These are phyloP conservation scores for Eumerus sabulonum DNA, from an alignment of 2,888 invertebrate species.

Conservation along the genomic window DNA sequence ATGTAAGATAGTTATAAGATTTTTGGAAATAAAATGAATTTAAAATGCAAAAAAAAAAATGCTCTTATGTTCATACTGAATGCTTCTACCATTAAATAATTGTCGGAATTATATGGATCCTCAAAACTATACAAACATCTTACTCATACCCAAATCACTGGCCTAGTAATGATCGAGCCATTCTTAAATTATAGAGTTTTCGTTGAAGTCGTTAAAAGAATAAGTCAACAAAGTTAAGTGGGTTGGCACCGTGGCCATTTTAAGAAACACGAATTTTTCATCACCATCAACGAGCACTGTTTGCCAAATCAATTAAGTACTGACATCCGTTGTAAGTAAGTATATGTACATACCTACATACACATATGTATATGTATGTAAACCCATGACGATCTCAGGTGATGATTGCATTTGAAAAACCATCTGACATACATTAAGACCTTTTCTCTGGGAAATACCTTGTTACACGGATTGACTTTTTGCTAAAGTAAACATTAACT, in stretches of 20 bases:
- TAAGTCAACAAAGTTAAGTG: constrained; percentile 51
- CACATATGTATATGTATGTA: too few species aligned
- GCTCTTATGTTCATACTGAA: too few species aligned
- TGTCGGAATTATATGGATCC: too few species aligned
- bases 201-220: constrained; percentile 28
- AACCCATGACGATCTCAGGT: constrained; percentile 43
- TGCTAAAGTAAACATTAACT: constrained; percentile 45
- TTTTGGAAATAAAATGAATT: too few species aligned
- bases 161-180: not conserved
- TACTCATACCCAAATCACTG: too few species aligned
- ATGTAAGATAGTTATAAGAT: too few species aligned
- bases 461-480: constrained; percentile 58
- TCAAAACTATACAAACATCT: too few species aligned
- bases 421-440: constrained; percentile 26
- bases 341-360: too few species aligned
- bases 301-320: constrained; percentile 77
- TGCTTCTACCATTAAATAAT: too few species aligned
- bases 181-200: not conserved
- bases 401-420: constrained; percentile 58
- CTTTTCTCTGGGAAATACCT: constrained; percentile 52
- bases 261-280: constrained; percentile 52
- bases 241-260: constrained; percentile 50
- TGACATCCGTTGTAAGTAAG: constrained; percentile 67
- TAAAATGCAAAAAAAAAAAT: too few species aligned
- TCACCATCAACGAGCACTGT: constrained; percentile 70